Percentiles rank a stretch among this genome's conserved stretches.
These are phyloP conservation scores for Amphilophus citrinellus DNA, from an alignment of 2,113 vertebrate genomes.

Conservation along the genomic window DNA sequence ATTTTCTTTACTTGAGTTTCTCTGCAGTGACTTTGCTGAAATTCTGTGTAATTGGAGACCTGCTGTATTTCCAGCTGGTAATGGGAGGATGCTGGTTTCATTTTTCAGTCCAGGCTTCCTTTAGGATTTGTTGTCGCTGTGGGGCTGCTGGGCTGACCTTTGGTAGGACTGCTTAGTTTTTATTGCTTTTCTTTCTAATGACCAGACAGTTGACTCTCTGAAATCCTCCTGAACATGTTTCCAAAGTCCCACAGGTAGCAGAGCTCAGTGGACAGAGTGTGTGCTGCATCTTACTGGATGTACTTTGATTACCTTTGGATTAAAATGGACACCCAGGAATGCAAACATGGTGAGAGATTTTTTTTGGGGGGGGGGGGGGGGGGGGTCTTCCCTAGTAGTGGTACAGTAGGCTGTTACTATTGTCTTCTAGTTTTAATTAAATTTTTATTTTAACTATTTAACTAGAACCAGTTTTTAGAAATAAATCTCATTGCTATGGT, in stretches of 20 bases:
- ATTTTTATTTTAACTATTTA: neutral
- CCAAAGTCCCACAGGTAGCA: neutral
- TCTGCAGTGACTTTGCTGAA: conserved; percentile 16
- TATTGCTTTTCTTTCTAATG: conserved; percentile 10
- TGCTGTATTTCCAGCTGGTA: neutral
- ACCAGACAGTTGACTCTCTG: conserved; percentile 14
- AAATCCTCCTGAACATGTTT: conserved; percentile 26
- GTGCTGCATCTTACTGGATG: conserved; percentile 22
- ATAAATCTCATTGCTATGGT: neutral
- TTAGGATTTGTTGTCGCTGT: neutral
- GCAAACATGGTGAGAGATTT: conserved; percentile 62
- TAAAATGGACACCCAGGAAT: conserved; percentile 59
- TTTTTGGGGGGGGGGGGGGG: too few relatives aligned
- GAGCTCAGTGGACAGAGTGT: conserved; percentile 22
- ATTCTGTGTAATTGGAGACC: conserved; percentile 10
- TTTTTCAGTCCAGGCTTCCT: conserved; percentile 20
- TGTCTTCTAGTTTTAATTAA: neutral
- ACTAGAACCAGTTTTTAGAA: neutral
- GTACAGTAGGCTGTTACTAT: neutral
- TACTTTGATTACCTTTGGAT: conserved; percentile 39
- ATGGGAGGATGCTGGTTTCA: neutral
- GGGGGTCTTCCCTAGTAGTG: neutral
- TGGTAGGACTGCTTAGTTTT: conserved; percentile 31
- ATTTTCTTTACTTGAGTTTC: neutral
- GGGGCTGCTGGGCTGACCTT: conserved; percentile 8